These are phyloP conservation scores for Zygogramma bicolorata DNA, from an alignment of 2,888 invertebrate genomes.

Conservation along the genomic window DNA sequence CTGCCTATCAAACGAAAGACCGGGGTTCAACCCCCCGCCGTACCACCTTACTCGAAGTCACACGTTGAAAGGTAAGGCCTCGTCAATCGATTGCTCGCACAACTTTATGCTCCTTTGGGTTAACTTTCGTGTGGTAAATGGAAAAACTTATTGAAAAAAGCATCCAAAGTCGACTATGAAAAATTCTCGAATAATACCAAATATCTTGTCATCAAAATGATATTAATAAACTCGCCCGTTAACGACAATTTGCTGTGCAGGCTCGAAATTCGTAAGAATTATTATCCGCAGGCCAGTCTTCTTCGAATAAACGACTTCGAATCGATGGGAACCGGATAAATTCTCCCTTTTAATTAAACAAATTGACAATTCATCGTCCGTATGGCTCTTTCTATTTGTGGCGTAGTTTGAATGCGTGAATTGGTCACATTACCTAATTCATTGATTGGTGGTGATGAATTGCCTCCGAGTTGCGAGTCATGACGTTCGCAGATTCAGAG, in stretches of 20 bases:
- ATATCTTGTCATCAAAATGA: too few species aligned
- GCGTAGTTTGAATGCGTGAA: constrained; percentile 37
- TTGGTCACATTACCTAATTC: constrained; percentile 46
- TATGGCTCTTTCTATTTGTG: constrained; percentile 37
- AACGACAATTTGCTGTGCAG: not conserved
- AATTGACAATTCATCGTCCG: constrained; percentile 47
- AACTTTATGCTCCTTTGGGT: too few species aligned
- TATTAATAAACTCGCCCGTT: too few species aligned
- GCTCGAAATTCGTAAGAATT: not conserved
- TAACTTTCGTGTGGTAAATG: too few species aligned
- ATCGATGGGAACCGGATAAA: constrained; percentile 10
- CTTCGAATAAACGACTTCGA: not conserved
- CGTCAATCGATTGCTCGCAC: too few species aligned
- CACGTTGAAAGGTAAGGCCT: too few species aligned
- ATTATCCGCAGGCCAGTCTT: not conserved
- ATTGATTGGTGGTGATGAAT: constrained; percentile 53
- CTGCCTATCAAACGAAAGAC: too few species aligned
- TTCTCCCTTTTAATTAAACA: constrained; percentile 43
- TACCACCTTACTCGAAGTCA: too few species aligned
- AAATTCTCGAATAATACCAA: too few species aligned
- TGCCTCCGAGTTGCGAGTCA: constrained; percentile 43
- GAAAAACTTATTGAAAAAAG: too few species aligned
- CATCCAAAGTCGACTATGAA: too few species aligned
- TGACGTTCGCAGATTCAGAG: constrained; percentile 7
- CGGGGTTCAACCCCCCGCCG: too few species aligned